phyloP scores from a whole-genome alignment of 2,888 invertebrate species.

The Pimpla rufipes region DNA sequence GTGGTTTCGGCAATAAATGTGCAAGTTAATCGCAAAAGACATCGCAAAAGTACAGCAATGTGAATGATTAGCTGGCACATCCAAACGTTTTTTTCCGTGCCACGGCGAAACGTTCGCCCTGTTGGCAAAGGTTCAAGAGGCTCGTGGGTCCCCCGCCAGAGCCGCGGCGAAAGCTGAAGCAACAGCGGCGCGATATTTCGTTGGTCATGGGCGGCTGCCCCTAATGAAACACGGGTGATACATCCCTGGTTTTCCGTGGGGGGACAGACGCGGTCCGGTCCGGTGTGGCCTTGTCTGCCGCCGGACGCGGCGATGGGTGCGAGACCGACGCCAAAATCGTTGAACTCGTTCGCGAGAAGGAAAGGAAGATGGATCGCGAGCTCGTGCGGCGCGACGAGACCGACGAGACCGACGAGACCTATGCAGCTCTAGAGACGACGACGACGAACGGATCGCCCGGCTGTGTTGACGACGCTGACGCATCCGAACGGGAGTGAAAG shows the following conservation, averaged over 20 bases:
- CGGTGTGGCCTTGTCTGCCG: slow-evolving; percentile 57
- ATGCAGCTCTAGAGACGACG: slow-evolving; percentile 37
- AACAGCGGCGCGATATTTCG: slow-evolving; percentile 71
- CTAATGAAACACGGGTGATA: slow-evolving; percentile 74
- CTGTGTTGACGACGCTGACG: slow-evolving; percentile 47
- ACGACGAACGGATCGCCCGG: too few species aligned
- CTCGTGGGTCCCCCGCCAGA: not conserved
- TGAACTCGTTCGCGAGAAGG: slow-evolving; percentile 18
- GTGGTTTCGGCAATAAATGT: too few species aligned
- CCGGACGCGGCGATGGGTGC: slow-evolving; percentile 32
- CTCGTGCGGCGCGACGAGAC: too few species aligned
- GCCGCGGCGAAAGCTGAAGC: slow-evolving; percentile 59
- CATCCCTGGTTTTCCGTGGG: slow-evolving; percentile 71
- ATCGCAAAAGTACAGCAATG: too few species aligned
- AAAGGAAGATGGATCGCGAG: slow-evolving; percentile 25
- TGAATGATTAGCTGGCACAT: too few species aligned
- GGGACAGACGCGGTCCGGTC: slow-evolving; percentile 62
- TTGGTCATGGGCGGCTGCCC: slow-evolving; percentile 73
- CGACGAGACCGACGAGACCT: not conserved
- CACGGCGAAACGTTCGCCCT: not conserved
- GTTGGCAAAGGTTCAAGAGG: slow-evolving; percentile 24
- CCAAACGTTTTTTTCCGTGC: too few species aligned
- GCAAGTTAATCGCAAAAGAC: too few species aligned
- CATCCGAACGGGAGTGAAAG: slow-evolving; percentile 55
- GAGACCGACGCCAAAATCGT: slow-evolving; percentile 51